These are phyloP conservation scores for Psittacula echo DNA, from an alignment of 2,797 vertebrate genomes.

Conservation along the genomic window DNA sequence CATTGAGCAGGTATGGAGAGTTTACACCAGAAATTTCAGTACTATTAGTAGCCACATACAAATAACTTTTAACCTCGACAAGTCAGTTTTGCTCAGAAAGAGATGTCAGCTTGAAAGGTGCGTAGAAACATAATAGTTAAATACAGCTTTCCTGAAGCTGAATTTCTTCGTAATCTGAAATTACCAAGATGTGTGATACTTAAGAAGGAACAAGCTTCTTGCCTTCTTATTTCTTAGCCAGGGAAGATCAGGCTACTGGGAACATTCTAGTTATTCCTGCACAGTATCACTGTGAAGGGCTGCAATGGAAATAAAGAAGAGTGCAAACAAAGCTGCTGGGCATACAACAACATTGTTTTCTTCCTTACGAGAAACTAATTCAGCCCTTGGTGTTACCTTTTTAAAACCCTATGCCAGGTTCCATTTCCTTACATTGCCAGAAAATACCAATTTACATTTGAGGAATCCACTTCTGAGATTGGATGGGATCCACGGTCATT, in stretches of 20 bases:
- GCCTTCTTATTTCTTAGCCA: not conserved
- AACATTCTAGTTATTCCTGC: not conserved
- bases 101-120: not conserved
- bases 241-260: not conserved
- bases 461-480: not conserved
- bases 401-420: accelerated
- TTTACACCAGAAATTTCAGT: not conserved
- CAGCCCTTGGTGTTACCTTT: not conserved
- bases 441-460: not conserved
- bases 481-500: not conserved
- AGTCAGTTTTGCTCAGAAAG: not conserved
- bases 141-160: not conserved
- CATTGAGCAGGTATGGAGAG: constrained; percentile 75
- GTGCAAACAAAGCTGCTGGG: not conserved
- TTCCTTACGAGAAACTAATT: not conserved
- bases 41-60: not conserved
- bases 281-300: not conserved
- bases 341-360: not conserved
- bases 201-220: not conserved
- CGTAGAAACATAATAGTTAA: not conserved
- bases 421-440: not conserved
- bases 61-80: not conserved
- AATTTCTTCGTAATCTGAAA: not conserved
- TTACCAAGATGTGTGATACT: not conserved
- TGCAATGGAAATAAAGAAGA: not conserved